These are phyloP conservation scores for Pecten maximus DNA, from an alignment of 2,888 invertebrate genomes.

Conservation along the genomic window DNA sequence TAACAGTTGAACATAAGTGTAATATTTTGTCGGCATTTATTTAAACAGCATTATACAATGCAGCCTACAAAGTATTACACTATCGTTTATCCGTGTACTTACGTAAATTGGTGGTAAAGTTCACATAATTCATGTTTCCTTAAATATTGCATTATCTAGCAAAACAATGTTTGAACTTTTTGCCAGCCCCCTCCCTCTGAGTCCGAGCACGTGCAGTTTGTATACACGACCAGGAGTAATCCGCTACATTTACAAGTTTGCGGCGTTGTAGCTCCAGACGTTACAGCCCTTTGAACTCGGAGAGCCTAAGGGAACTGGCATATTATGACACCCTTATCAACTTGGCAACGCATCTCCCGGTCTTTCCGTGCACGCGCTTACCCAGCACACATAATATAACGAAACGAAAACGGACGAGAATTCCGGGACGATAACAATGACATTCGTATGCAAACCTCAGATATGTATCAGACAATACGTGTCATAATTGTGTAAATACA, in stretches of 20 bases:
- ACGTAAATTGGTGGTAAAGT: too few species aligned
- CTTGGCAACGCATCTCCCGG: background rate
- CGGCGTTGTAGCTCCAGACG: background rate
- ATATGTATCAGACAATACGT: background rate
- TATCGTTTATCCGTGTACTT: too few species aligned
- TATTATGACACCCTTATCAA: slow-evolving; percentile 6
- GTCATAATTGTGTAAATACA: background rate
- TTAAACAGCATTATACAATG: too few species aligned
- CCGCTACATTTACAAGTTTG: background rate
- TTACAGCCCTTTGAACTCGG: background rate
- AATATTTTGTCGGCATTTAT: too few species aligned
- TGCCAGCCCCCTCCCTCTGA: background rate
- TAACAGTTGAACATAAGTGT: too few species aligned
- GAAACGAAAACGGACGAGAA: background rate
- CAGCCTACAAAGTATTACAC: too few species aligned
- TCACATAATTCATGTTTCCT: background rate
- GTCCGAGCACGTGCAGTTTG: background rate
- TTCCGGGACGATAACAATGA: background rate
- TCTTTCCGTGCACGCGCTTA: background rate
- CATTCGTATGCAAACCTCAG: background rate
- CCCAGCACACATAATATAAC: background rate
- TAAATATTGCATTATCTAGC: background rate
- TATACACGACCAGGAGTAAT: background rate
- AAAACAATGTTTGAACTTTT: background rate
- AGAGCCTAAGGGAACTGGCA: slow-evolving; percentile 13